phyloP scores from a whole-genome alignment of 1,140 invertebrate species.

The Neodiprion lecontei region DNA sequence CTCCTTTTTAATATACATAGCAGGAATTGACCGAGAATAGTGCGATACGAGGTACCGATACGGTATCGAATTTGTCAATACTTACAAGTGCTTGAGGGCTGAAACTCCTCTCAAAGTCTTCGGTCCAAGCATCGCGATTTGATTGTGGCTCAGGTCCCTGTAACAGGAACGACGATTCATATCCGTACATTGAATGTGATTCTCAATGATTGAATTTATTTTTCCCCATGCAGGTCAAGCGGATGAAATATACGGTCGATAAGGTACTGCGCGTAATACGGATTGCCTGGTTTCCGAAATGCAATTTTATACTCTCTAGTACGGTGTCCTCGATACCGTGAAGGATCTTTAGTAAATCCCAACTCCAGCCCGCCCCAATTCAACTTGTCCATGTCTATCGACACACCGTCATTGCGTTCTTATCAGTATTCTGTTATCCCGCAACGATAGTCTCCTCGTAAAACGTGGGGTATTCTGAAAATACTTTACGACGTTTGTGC shows the following conservation, averaged over 20 bases:
- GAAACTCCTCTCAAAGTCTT: conserved; percentile 86
- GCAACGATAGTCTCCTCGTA: not conserved
- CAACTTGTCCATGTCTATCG: not conserved
- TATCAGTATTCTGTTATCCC: not conserved
- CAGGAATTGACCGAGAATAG: conserved; percentile 11
- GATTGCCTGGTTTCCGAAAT: not conserved
- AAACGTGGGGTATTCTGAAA: not conserved
- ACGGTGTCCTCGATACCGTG: not conserved
- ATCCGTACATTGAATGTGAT: not conserved
- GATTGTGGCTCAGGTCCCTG: conserved; percentile 95
- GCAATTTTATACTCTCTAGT: not conserved
- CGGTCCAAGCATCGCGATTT: conserved; percentile 85
- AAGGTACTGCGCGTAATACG: not conserved
- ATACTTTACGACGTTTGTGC: not conserved
- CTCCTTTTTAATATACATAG: conserved; percentile 12
- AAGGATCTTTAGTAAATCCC: not conserved
- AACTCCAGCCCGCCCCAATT: not conserved
- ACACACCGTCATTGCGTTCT: not conserved
- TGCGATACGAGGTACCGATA: conserved; percentile 15
- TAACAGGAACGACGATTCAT: conserved; percentile 51
- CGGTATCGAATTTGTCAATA: conserved; percentile 32
- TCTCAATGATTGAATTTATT: not conserved
- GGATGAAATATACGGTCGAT: not conserved
- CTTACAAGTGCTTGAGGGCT: conserved; percentile 81
- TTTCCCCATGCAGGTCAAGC: not conserved